Base-by-base conservation (phyloP, 2,888 invertebrate species). In the Anagyrus pseudococci region DNA sequence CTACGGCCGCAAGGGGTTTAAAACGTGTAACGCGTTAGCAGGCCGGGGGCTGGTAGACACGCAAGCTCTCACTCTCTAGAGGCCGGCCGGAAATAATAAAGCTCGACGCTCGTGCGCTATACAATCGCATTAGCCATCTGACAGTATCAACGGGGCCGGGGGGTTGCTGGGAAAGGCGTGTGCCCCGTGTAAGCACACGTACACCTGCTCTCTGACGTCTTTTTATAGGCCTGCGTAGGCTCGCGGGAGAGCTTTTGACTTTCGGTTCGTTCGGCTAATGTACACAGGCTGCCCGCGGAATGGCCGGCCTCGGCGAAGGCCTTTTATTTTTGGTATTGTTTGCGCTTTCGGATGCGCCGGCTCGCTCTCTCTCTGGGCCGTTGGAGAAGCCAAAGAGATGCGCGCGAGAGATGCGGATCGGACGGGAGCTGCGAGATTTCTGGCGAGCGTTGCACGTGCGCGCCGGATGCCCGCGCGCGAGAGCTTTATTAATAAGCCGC, bases 291-390 rank as follows among this genome's bases (percentile, higher is more conserved):
- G n/a, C n/a, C n/a, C n/a, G n/a, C n/a, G 23, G 33, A 25, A 19
- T 41, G 26, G 46, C 41, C 17, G 1, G 25, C 26, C 19, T 13
- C 23, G 19, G 13, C 40, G 59, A 62, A 62, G 62, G 59, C 41
- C 62, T 59, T 62, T 66, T 66, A 62, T 62, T 66, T 66, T 61
- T 48, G 59, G 55, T 48, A 57, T 62, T 59, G 58, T 57, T 52
- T 48, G 44, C 59, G 56, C 48, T 47, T 52, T 15, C 26, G 4
- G 41, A n/a, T 29, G 29, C 41, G 15, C 17, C 6, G 8, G 41
- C n/a, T 4, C 4, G 41, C 41, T 48, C 33, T 20, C 41, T 17
- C 37, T 6, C 29, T 7, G 10, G 10, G 10, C n/a, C 10, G 10
- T 29, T 7, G 6, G 10, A 4, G 29, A 29, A 29, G 4, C 29